These are phyloP conservation scores for Acromyrmex echinatior DNA, from an alignment of 1,140 invertebrate species.

Conservation along the genomic window DNA sequence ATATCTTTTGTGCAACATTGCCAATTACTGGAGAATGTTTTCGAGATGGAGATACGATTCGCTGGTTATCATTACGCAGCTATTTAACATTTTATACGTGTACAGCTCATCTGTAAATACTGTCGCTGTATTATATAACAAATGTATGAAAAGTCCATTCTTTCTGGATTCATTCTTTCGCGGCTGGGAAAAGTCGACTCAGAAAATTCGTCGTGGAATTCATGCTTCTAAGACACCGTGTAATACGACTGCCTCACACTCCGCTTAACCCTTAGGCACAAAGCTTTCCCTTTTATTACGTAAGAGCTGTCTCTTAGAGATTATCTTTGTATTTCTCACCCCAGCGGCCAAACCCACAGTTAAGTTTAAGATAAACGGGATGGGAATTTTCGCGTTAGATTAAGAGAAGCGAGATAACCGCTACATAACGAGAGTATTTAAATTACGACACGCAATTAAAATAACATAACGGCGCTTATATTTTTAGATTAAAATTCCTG, in stretches of 20 bases:
- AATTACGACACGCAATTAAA: neutral
- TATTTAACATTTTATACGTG: slow-evolving; percentile 31
- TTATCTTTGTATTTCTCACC: slow-evolving; percentile 51
- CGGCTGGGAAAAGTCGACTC: slow-evolving; percentile 34
- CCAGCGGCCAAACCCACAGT: slow-evolving; percentile 40
- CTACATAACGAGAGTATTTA: neutral
- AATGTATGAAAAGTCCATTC: slow-evolving; percentile 40
- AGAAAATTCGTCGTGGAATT: slow-evolving; percentile 36
- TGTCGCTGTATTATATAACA: slow-evolving; percentile 21
- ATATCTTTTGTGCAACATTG: slow-evolving; percentile 24
- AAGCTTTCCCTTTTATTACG: slow-evolving; percentile 52
- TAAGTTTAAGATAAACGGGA: slow-evolving; percentile 33
- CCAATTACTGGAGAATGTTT: slow-evolving; percentile 40
- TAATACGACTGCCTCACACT: slow-evolving; percentile 35
- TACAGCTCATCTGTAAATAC: slow-evolving; percentile 47
- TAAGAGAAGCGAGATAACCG: slow-evolving; percentile 31
- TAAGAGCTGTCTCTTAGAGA: slow-evolving; percentile 47
- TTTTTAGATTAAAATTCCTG: neutral
- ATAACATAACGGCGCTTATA: neutral
- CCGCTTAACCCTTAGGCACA: slow-evolving; percentile 59
- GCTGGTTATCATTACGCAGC: slow-evolving; percentile 47
- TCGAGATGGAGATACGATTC: slow-evolving; percentile 27
- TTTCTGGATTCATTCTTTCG: slow-evolving; percentile 6
- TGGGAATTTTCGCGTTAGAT: slow-evolving; percentile 21
- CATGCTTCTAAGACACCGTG: slow-evolving; percentile 21